Evolutionary conservation across 2,797 vertebrate species (phyloP).

Genomic region (Telmatherina bonti): DNA sequence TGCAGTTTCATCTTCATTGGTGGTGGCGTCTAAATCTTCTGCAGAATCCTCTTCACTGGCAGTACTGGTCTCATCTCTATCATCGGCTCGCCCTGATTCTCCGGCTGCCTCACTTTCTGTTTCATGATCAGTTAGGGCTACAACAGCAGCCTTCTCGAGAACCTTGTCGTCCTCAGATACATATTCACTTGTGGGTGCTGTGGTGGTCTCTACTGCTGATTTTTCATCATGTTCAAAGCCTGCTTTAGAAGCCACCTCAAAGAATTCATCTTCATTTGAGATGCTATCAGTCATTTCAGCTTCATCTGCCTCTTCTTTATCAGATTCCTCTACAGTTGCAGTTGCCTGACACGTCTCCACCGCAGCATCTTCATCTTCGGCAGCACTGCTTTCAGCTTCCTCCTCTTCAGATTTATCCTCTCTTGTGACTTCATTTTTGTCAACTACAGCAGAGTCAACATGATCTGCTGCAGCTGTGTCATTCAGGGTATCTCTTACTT

Average conservation of each 20-base stretch:
- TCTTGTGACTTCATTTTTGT: not conserved
- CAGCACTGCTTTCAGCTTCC: not conserved
- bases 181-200: constrained; percentile 18
- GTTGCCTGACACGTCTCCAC: not conserved
- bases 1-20: constrained; percentile 19
- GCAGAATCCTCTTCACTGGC: constrained; percentile 27
- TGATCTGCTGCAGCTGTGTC: not conserved
- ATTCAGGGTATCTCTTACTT: not conserved
- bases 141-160: not conserved
- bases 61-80: constrained; percentile 9
- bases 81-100: constrained; percentile 2
- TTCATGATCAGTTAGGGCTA: constrained; percentile 29
- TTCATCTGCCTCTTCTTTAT: not conserved
- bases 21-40: constrained; percentile 21
- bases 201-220: not conserved
- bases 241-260: constrained; percentile 26
- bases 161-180: constrained; percentile 29
- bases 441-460: not conserved
- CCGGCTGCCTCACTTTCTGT: constrained; percentile 38
- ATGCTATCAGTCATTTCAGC: not conserved
- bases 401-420: not conserved
- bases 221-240: constrained; percentile 25
- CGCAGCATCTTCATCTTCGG: constrained; percentile 5
- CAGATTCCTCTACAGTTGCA: not conserved
- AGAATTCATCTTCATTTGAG: constrained; percentile 21